A percentile compares a stretch with the other conserved stretches of the same genome.
phyloP scores from a whole-genome alignment of 2,113 vertebrate species.

The Paralichthys olivaceus region DNA sequence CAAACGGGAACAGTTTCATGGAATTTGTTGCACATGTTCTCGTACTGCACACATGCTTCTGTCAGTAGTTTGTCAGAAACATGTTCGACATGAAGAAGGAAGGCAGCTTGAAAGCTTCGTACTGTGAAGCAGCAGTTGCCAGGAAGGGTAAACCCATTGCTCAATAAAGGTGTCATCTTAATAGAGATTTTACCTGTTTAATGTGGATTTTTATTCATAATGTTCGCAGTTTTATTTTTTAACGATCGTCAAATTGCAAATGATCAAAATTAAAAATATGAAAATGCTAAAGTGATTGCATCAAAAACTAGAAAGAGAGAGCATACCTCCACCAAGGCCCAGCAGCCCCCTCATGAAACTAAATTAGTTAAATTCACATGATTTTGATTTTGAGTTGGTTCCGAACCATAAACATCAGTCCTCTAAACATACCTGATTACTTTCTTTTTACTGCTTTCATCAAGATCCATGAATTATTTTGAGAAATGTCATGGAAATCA shows the following conservation, averaged over 20 bases:
- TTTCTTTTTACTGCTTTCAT: no score
- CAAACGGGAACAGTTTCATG: background rate
- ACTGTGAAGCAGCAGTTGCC: constrained; percentile 3
- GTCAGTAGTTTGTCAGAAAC: constrained; percentile 2
- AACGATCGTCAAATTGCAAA: background rate
- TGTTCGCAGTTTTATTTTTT: background rate
- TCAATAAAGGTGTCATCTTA: constrained; percentile 14
- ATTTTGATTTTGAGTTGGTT: no score
- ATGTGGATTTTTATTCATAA: background rate
- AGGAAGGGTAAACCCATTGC: background rate
- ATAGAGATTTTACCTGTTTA: background rate
- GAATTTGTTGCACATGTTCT: background rate
- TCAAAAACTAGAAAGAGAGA: no score
- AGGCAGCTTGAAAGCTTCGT: background rate
- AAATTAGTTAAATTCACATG: no score
- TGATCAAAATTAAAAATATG: background rate
- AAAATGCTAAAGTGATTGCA: no score
- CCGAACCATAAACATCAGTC: no score
- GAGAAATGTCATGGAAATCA: no score
- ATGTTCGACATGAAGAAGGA: background rate
- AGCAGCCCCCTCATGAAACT: no score
- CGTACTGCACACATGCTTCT: background rate
- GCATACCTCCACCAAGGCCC: no score
- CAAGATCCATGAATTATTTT: no score
- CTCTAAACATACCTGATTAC: no score